These are phyloP conservation scores for Pollenia labialis DNA, from an alignment of 2,888 invertebrate species.

Conservation along the genomic window DNA sequence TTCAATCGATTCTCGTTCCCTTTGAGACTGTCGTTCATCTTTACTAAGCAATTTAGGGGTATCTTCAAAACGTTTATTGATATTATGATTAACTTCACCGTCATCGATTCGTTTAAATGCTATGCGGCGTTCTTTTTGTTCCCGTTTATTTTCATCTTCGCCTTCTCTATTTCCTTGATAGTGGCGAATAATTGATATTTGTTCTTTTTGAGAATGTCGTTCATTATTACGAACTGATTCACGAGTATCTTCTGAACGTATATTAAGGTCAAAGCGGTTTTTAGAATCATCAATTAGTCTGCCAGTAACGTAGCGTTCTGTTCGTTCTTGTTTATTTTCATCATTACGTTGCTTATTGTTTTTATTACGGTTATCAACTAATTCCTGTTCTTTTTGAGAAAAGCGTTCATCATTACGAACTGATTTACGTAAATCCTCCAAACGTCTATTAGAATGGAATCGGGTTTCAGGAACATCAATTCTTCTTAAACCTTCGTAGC, in stretches of 20 bases:
- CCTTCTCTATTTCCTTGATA: no score
- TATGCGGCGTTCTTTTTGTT: no score
- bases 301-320: neutral
- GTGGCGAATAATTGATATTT: no score
- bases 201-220: neutral
- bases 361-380: neutral
- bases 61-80: neutral
- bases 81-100: neutral
- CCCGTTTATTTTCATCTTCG: no score
- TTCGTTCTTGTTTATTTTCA: slow-evolving; percentile 4
- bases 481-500: neutral
- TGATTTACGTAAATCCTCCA: neutral
- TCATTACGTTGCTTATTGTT: neutral
- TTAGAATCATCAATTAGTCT: neutral
- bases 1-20: neutral
- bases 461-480: neutral
- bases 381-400: neutral
- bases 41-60: no score
- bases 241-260: neutral
- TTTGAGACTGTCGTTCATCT: no score
- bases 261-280: neutral
- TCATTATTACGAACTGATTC: slow-evolving; percentile 8
- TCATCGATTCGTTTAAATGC: no score
- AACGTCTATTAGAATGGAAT: neutral
- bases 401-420: neutral